phyloP scores from a whole-genome alignment of 2,888 invertebrate species.

The Thera obeliscata region DNA sequence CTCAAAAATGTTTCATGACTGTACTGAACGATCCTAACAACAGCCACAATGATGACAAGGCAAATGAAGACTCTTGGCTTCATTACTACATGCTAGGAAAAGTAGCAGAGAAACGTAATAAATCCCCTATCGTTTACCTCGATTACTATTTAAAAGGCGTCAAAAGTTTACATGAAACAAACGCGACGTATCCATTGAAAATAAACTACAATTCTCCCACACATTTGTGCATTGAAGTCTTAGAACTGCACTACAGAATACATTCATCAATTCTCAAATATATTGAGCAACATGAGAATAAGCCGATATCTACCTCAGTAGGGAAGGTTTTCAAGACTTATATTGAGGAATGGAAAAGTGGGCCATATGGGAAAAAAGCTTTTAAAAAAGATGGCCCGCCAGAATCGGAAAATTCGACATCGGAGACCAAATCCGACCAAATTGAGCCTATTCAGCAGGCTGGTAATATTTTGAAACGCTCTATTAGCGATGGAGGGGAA shows the following conservation, averaged over 20 bases:
- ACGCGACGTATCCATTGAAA: slow-evolving; percentile 93
- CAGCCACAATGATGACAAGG: slow-evolving; percentile 79
- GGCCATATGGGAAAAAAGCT: slow-evolving; percentile 69
- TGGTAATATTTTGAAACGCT: slow-evolving; percentile 78
- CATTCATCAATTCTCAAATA: slow-evolving; percentile 95
- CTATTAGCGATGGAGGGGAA: slow-evolving; percentile 77
- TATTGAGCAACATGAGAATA: slow-evolving; percentile 90
- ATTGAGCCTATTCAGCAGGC: slow-evolving; percentile 68
- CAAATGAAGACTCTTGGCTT: slow-evolving; percentile 95
- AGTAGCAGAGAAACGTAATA: slow-evolving; percentile 93
- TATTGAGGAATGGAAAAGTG: slow-evolving; percentile 78
- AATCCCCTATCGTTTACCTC: slow-evolving; percentile 89
- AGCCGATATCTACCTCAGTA: slow-evolving; percentile 84
- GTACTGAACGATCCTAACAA: slow-evolving; percentile 86
- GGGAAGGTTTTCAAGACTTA: slow-evolving; percentile 86
- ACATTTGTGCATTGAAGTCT: slow-evolving; percentile 92
- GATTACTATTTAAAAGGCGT: slow-evolving; percentile 92
- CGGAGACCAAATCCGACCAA: slow-evolving; percentile 53
- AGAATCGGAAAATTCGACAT: slow-evolving; percentile 49
- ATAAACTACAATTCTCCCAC: slow-evolving; percentile 94
- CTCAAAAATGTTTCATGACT: slow-evolving; percentile 90
- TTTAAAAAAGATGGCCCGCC: slow-evolving; percentile 58
- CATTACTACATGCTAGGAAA: slow-evolving; percentile 98
- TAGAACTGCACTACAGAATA: slow-evolving; percentile 93
- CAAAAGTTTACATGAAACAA: slow-evolving; percentile 90